Percentiles rank a stretch among this genome's conserved stretches.
These are phyloP conservation scores for Myotis daubentonii DNA, from an alignment of 2,797 vertebrate genomes.

Conservation along the genomic window DNA sequence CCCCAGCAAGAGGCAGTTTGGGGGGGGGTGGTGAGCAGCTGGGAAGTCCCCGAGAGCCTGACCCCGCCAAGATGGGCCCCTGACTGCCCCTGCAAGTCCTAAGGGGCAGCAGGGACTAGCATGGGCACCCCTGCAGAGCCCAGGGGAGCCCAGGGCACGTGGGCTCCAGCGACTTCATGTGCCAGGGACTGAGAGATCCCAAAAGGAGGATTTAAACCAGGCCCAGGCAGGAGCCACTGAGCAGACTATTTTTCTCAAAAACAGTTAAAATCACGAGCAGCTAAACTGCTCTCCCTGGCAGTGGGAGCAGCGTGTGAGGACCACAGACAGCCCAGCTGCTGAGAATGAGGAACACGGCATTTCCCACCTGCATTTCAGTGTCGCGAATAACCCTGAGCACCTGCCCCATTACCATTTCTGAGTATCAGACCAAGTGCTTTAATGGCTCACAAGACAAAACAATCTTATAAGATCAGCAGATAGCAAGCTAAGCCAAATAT, in stretches of 20 bases:
- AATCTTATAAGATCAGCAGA: not conserved
- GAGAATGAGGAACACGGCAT: not conserved
- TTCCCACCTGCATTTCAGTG: not conserved
- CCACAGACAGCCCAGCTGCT: accelerated
- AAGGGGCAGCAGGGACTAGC: not conserved
- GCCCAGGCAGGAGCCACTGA: not conserved
- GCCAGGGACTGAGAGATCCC: not conserved
- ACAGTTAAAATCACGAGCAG: not conserved
- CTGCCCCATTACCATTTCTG: not conserved
- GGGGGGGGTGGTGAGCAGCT: too few species aligned
- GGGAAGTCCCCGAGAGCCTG: not conserved
- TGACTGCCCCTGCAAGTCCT: not conserved
- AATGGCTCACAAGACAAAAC: not conserved
- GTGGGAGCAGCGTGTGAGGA: not conserved
- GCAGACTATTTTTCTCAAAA: not conserved
- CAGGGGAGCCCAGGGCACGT: not conserved
- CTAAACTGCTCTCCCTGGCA: not conserved
- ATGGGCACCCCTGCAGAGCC: not conserved
- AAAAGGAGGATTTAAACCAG: not conserved
- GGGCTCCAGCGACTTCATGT: not conserved
- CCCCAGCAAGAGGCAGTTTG: not conserved
- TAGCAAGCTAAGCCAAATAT: not conserved
- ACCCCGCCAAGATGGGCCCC: not conserved
- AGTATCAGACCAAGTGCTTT: not conserved
- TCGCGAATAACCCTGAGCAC: not conserved